Percentiles rank a stretch among this genome's conserved stretches.
These are phyloP conservation scores for Charanyca ferruginea DNA, from an alignment of 2,888 invertebrate genomes.

Conservation along the genomic window DNA sequence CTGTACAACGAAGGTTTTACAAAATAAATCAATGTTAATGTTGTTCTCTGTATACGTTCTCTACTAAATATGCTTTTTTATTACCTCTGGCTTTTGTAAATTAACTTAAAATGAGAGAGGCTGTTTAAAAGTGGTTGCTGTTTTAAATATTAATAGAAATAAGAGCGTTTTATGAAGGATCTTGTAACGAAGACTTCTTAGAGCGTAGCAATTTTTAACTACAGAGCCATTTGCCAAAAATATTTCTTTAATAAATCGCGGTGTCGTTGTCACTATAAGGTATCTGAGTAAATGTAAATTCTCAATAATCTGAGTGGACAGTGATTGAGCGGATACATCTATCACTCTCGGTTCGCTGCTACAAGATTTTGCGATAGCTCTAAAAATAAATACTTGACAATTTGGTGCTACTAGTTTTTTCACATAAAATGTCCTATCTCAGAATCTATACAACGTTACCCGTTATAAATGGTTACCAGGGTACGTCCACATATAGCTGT, in stretches of 20 bases:
- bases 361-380: conserved; percentile 64
- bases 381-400: conserved; percentile 67
- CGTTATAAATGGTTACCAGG: conserved; percentile 24
- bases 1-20: conserved; percentile 53
- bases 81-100: conserved; percentile 25
- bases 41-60: conserved; percentile 44
- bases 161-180: conserved; percentile 17
- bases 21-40: conserved; percentile 63
- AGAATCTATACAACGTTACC: conserved; percentile 7
- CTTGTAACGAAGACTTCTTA: conserved; percentile 7
- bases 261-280: conserved; percentile 56
- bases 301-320: conserved; percentile 81
- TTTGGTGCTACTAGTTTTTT: conserved; percentile 42
- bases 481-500: not conserved
- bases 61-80: conserved; percentile 31
- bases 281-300: conserved; percentile 69
- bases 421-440: conserved; percentile 22
- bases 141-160: conserved; percentile 44
- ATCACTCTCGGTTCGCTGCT: conserved; percentile 73
- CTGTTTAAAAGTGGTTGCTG: conserved; percentile 24
- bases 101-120: conserved; percentile 26
- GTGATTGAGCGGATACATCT: conserved; percentile 81
- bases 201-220: conserved; percentile 15
- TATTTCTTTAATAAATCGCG: conserved; percentile 50
- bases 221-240: conserved; percentile 32